Percentiles rank a stretch among this genome's conserved stretches.
These are phyloP conservation scores for Mesaphorura yosii DNA, from an alignment of 1,140 invertebrate genomes.

Conservation along the genomic window DNA sequence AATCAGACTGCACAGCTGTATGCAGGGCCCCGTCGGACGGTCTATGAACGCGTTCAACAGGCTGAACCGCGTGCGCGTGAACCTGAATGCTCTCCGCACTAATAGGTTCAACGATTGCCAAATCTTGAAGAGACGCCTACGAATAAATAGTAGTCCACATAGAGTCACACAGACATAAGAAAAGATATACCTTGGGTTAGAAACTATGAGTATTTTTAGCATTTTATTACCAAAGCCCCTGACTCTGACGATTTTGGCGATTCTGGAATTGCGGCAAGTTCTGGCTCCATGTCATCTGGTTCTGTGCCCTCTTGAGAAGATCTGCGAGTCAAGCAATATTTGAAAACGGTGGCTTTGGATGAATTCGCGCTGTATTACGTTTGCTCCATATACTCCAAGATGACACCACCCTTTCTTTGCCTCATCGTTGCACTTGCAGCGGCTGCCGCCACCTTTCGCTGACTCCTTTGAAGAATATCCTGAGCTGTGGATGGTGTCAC, in stretches of 20 bases:
- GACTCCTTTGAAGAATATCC: neutral
- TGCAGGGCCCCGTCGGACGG: too few species aligned
- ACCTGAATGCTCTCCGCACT: conserved; percentile 8
- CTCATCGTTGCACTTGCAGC: neutral
- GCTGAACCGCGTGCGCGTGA: conserved; percentile 4
- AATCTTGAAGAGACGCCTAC: conserved; percentile 26
- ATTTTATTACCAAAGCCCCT: too few species aligned
- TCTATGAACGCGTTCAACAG: too few species aligned
- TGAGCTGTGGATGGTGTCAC: conserved; percentile 8
- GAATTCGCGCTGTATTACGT: too few species aligned
- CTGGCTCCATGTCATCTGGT: conserved; percentile 70
- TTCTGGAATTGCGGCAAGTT: conserved; percentile 74
- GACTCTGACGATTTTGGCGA: conserved; percentile 65
- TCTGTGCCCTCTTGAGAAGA: conserved; percentile 54
- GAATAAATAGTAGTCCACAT: conserved; percentile 4
- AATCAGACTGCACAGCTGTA: conserved; percentile 15
- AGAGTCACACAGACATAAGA: conserved; percentile 1
- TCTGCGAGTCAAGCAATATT: neutral
- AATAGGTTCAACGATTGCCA: conserved; percentile 20
- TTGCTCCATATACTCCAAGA: conserved; percentile 3
- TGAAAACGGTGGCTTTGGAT: too few species aligned
- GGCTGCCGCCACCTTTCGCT: neutral
- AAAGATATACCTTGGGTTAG: neutral
- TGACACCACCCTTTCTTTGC: neutral
- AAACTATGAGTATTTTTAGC: conserved; percentile 14